A percentile compares a stretch with the other conserved stretches of the same genome.
Evolutionary conservation across 2,888 invertebrate species (phyloP).

Genomic region (Hemistola chrysoprasaria): DNA sequence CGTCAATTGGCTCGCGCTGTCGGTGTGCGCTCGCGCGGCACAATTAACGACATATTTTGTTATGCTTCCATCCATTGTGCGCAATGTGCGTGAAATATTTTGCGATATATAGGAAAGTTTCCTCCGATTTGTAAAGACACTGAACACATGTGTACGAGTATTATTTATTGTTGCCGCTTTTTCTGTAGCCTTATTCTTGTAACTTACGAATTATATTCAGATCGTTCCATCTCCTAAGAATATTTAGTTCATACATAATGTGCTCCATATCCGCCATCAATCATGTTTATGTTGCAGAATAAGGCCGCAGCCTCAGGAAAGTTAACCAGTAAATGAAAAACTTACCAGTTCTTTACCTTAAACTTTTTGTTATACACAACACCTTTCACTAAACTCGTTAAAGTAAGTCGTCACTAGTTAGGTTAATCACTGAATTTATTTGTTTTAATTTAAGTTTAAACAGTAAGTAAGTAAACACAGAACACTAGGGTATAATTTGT

Average conservation of each 20-base stretch:
- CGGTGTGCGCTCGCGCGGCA: constrained; percentile 31
- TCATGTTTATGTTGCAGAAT: constrained; percentile 10
- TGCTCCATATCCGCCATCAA: constrained; percentile 11
- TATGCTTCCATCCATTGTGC: constrained; percentile 25
- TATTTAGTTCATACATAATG: constrained; percentile 16
- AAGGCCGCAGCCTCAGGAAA: not conserved
- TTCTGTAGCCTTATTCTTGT: not conserved
- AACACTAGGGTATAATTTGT: constrained; percentile 22
- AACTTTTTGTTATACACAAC: constrained; percentile 30
- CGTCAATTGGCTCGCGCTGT: constrained; percentile 34
- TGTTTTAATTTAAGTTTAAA: constrained; percentile 28
- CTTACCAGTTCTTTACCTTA: constrained; percentile 34
- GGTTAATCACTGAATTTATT: constrained; percentile 37
- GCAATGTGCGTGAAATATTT: constrained; percentile 32
- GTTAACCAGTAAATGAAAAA: constrained; percentile 10
- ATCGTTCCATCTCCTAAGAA: constrained; percentile 2
- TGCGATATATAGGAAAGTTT: constrained; percentile 35
- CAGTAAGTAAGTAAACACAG: constrained; percentile 14
- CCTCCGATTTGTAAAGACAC: constrained; percentile 21
- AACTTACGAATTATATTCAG: constrained; percentile 2
- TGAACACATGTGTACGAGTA: constrained; percentile 3
- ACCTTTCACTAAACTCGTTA: constrained; percentile 44
- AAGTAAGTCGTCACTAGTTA: constrained; percentile 25
- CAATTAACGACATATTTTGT: constrained; percentile 32
- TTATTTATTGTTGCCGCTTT: constrained; percentile 1